Base-by-base conservation (phyloP, 2,113 vertebrate genomes). In the Myxocyprinus asiaticus region DNA sequence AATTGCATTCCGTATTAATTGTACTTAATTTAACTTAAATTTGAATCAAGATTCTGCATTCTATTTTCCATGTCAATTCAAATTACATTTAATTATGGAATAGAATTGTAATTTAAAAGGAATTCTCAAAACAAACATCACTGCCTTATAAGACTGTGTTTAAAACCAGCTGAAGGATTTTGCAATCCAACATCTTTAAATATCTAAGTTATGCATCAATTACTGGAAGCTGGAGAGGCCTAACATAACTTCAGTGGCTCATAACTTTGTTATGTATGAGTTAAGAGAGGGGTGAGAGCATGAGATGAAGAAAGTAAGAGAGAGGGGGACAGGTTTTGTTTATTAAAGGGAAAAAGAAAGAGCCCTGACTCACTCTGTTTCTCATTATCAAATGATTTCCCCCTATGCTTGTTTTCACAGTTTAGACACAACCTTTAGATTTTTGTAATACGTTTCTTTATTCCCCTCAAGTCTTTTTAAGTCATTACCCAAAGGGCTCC, bases 381-480 rank as follows among this genome's bases (percentile, higher is more conserved):
- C 84, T 91, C 80, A 91, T 90, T 88, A 87, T 6, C 10, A 12
- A 65, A 8, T 4, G 1, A 55, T 73, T 83, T 88, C 84, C 69
- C 82, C 73, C 56, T 76, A 82, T 82, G 84, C 88, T 85, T 85
- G 87, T 87, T 88, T 88, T 88, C 83, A 83, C 79, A 88, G 85
- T 85, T n/a, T 88, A 87, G 83, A 89, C 83, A 87, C 83, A 58
- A 65, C 59, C 72, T 82, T 87, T 78, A 84, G 82, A 89, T 89
- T 86, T 85, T 55, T 63, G 82, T 89, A 89, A 84, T 76, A 82
- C 69, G 81, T 85, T 87, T 75, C 79, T 88, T 88, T 85, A 88
- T 86, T 84, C 78, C 84, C 78, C 77, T 61, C 58, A 58, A 82
- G 82, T 67, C 83, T 82, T 89, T 89, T 89, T 81, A 89, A 88